These are phyloP conservation scores for Falco rusticolus DNA, from an alignment of 2,797 vertebrate genomes.

Conservation along the genomic window DNA sequence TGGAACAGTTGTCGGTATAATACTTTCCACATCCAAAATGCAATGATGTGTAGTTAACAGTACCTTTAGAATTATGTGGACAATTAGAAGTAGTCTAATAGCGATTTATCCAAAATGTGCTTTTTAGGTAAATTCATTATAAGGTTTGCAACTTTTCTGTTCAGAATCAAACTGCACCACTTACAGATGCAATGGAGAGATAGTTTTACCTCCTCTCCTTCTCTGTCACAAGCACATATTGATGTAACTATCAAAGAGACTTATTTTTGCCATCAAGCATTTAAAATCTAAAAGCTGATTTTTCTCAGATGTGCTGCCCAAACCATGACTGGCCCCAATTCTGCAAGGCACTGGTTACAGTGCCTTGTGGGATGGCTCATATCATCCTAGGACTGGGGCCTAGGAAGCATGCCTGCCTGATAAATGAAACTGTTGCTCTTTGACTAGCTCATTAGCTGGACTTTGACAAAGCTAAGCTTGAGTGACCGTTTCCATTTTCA, in stretches of 20 bases:
- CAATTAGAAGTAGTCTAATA: not conserved
- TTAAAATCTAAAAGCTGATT: not conserved
- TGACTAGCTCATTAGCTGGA: not conserved
- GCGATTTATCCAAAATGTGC: not conserved
- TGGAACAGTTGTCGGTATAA: not conserved
- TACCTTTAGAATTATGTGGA: not conserved
- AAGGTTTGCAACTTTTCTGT: not conserved
- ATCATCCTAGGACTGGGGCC: not conserved
- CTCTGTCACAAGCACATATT: not conserved
- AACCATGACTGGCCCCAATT: rapidly evolving
- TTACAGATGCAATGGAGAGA: not conserved
- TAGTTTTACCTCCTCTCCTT: not conserved
- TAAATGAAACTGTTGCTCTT: not conserved
- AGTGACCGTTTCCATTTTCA: not conserved
- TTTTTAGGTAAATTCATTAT: not conserved
- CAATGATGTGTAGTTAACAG: not conserved
- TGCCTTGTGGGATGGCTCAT: not conserved
- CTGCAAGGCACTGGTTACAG: not conserved
- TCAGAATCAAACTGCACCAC: not conserved
- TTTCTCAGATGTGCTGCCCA: not conserved
- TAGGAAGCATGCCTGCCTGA: not conserved
- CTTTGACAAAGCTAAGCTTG: not conserved
- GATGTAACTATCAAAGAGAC: not conserved
- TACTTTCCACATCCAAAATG: not conserved
- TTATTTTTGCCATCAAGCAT: not conserved